phyloP scores from a whole-genome alignment of 1,140 invertebrate species.

The Pollicipes pollicipes region DNA sequence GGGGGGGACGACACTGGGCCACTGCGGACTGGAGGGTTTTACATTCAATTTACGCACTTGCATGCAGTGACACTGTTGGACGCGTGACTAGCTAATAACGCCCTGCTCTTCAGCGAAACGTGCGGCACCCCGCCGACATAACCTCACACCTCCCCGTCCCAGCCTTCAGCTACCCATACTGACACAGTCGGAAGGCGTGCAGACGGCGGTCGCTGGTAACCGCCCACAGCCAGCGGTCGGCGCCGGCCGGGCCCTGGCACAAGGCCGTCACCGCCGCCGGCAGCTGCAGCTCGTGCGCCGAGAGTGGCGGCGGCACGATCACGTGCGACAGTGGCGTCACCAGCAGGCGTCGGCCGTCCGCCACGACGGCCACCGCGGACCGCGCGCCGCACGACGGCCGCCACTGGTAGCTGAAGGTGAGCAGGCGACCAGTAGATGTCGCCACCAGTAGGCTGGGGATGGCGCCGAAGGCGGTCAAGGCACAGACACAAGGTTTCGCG shows the following conservation, averaged over 20 bases:
- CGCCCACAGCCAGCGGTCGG: not conserved
- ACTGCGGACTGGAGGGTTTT: not conserved
- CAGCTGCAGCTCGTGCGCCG: constrained; percentile 30
- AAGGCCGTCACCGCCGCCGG: not conserved
- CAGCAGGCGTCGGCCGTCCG: constrained; percentile 50
- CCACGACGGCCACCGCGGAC: constrained; percentile 38
- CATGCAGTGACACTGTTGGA: no score
- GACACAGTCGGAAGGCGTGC: not conserved
- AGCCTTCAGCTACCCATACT: not conserved
- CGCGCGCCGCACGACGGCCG: not conserved
- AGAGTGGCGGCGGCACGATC: constrained; percentile 68
- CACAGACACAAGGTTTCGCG: no score
- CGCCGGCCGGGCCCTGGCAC: not conserved
- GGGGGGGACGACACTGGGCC: not conserved
- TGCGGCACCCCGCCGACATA: no score
- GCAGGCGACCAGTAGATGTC: not conserved
- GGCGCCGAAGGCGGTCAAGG: no score
- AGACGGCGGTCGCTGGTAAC: not conserved
- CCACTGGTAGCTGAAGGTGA: not conserved
- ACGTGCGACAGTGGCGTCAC: constrained; percentile 51
- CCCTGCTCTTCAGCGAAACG: no score
- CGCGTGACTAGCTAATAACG: no score
- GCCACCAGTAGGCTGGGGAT: not conserved
- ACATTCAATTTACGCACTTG: no score
- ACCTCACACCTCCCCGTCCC: no score